A percentile compares a stretch with the other conserved stretches of the same genome.
phyloP scores from a whole-genome alignment of 2,888 invertebrate species.

The Drosophila prolongata region DNA sequence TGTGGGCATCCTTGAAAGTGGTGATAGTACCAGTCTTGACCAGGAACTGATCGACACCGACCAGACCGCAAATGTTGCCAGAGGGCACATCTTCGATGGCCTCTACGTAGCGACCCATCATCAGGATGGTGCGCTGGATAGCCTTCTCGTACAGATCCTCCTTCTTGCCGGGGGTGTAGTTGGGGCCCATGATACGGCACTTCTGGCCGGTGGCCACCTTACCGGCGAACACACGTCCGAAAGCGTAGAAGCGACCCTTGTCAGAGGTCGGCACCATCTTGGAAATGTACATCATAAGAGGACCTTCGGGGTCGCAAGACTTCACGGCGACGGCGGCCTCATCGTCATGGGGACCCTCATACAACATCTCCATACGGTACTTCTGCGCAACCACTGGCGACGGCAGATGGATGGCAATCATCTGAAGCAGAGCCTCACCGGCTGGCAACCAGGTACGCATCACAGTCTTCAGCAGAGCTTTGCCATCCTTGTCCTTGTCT shows the following conservation, averaged over 20 bases:
- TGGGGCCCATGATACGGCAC: constrained; percentile 99
- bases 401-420: constrained; percentile 99
- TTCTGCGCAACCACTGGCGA: constrained; percentile 99
- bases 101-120: constrained; percentile 99
- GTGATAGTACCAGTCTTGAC: constrained; percentile 99
- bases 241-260: constrained; percentile 99
- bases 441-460: constrained; percentile 99
- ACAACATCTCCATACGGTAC: constrained; percentile 99
- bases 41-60: constrained; percentile 99
- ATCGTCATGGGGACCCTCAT: constrained; percentile 99
- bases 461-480: constrained; percentile 97
- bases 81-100: constrained; percentile 99
- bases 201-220: constrained; percentile 95
- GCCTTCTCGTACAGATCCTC: constrained; percentile 99
- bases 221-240: constrained; percentile 99
- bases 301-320: constrained; percentile 97
- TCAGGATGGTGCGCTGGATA: constrained; percentile 99
- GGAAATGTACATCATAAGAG: constrained; percentile 99
- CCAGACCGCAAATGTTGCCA: constrained; percentile 99
- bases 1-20: constrained; percentile 99
- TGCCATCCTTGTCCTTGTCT: constrained; percentile 98
- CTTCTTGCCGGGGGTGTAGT: constrained; percentile 98
- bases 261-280: constrained; percentile 99
- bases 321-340: constrained; percentile 96
- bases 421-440: constrained; percentile 99